Evolutionary conservation across 2,888 invertebrate species (phyloP), one percentile per base, ranked within the genome.

Genomic region (Malachius bipustulatus): DNA sequence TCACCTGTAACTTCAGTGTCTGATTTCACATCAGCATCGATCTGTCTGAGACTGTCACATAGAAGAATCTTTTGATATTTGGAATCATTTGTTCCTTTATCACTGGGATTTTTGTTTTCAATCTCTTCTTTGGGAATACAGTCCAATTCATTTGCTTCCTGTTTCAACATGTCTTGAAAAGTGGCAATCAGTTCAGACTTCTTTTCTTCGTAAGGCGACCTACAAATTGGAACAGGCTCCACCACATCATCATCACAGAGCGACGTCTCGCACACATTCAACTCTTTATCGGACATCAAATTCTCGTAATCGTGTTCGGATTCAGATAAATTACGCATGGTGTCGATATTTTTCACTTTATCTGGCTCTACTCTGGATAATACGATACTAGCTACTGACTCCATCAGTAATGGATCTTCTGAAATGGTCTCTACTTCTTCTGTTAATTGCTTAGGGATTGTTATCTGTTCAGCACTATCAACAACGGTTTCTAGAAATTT

Each of bases 401-500:
- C 52, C 11, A 42, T 44, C 6, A 44, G 35, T 16, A 43, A 43
- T 14, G 54, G 44, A 28, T 52, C 47, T 3, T 46, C 31, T 19
- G 50, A 39, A 15, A 57, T 50, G 16, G 51, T 48, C 32, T 50
- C 51, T 1, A 56, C 53, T 34, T 52, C 49, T 43, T 61, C 60
- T 2, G 38, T 32, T 27, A 46, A 44, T 4, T 39, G 38, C 8
- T 37, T 31, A 27, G 51, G 46, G 24, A 50, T 44, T 9, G 42
- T 47, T 28, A 56, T 44, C 24, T 56, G 40, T 33, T 56, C 53
- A 1, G 43, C 51, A 37, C 53, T 56, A 34, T 58, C 57, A 9
- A 58, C 55, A 0, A 64, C 64, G 13, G 64, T 63, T 31, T 66
- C 53, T 2, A 67, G 45, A 36, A 67, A 51, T 42, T 69, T 65